Base-by-base conservation (phyloP, 2,888 invertebrate species). In the Malthinus seriepunctatus region DNA sequence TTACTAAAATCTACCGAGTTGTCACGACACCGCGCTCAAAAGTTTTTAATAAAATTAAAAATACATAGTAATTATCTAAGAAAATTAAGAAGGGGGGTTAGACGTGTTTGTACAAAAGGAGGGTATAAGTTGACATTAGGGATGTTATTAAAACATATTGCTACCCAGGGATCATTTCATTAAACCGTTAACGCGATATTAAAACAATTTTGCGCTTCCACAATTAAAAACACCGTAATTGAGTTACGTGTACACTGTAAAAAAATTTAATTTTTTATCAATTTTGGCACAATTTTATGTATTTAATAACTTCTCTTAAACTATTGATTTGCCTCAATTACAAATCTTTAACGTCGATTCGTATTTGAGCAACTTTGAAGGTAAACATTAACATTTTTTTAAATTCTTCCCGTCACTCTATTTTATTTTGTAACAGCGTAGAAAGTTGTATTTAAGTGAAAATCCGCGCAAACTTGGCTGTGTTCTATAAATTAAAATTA, bases 221-320 rank as follows among this genome's bases (percentile, higher is more conserved):
- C 71, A 70, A 70, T 71, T 71, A 71, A 71, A 70, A 69, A 67
- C 66, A 51, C 60, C 66, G 69, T 69, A 68, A 70, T 70, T 70
- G 63, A 59, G 64, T 69, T 69, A 67, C 38, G 48, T 59, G 39
- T 42, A 42, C 39, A 60, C 55, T 60, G 53, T 50, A 53, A 42
- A 54, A 56, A 60, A 53, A 58, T 14, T 42, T 23, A 12, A 9
- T 10, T 32, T 50, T 45, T 14, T 11, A 11, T 11, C 37, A 49
- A 44, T 54, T n/a, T n/a, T n/a, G n/a, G n/a, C 3, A 23, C 3
- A 34, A 31, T 15, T 45, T 45, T 56, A n/a, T n/a, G n/a, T n/a
- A n/a, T 38, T 46, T 9, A 8, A 10, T 49, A 9, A 38, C 32
- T 44, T 50, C 50, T 50, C 50, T 45, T n/a, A 12, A 37, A 11